Base-by-base conservation (phyloP, 92 coral and sea anemone species). In the Metridium senile region DNA sequence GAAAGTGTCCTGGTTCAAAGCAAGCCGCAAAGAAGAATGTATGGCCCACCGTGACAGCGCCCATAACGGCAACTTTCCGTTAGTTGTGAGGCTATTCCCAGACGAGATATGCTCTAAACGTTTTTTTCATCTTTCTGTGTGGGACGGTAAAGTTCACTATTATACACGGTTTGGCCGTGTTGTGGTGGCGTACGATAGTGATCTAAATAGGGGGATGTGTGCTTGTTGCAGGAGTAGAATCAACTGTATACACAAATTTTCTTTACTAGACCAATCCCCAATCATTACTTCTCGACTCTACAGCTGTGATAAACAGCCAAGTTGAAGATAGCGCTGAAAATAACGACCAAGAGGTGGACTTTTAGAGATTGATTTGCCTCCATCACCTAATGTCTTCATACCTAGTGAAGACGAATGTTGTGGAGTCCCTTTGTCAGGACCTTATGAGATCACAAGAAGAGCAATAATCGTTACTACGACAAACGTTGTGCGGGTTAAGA, bases 131-230 rank as follows among this genome's bases (percentile, higher is more conserved):
- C 67, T 85, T 66, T 85, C 89, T 4, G 82, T 80, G 7, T 85
- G 54, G 57, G 71, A 80, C 34, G 89, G 89, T 16, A 70, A 30
- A 13, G 67, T 80, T 0, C 89, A 85, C 58, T 75, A 80, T 33
- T 85, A 79, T 62, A 72, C 86, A 18, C 51, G 89, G 20, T 85
- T 85, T 59, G 72, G 84, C 1, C 62, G 79, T 9, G 90, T 85
- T 9, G 67, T 62, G 18, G 67, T 62, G 9, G 26, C 71, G n/a
- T 34, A 74, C 11, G 68, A 28, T 26, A 47, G 0, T 1, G 17
- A 33, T 10, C 20, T n/a, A 9, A 78, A 68, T 66, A 65, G 59
- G 54, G 65, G 82, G 82, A 52, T 39, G 59, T 78, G 82, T 49
- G 63, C 76, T 43, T 78, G 82, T 49, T 78, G 82, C 29, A 68